These are phyloP conservation scores for Chaunax sp. DNA, from an alignment of 2,797 vertebrate species.

Conservation along the genomic window DNA sequence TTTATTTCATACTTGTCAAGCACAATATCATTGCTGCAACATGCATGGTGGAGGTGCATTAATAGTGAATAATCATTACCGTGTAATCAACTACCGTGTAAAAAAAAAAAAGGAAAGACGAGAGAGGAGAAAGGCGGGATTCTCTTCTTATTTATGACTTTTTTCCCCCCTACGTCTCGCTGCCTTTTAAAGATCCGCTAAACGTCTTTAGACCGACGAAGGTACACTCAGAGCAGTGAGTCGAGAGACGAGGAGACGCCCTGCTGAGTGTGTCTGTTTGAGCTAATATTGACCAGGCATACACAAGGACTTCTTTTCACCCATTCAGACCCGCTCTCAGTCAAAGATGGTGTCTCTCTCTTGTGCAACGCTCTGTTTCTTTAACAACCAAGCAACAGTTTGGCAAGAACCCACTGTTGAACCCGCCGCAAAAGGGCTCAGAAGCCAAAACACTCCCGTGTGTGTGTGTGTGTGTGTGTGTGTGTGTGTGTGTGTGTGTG, in stretches of 20 bases:
- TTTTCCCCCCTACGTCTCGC: not conserved
- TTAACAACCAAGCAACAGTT: constrained; percentile 59
- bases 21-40: constrained; percentile 27
- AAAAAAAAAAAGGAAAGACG: not conserved
- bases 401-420: constrained; percentile 37
- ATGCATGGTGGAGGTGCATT: constrained; percentile 34
- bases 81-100: constrained; percentile 12
- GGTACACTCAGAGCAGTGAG: not conserved
- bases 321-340: constrained; percentile 21
- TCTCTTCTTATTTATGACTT: not conserved
- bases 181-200: not conserved
- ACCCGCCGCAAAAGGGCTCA: constrained; percentile 27
- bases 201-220: not conserved
- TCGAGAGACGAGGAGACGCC: not conserved
- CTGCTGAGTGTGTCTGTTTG: not conserved
- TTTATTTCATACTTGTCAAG: constrained; percentile 54
- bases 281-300: constrained; percentile 49
- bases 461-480: constrained; percentile 32
- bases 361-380: constrained; percentile 36
- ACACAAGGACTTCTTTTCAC: constrained; percentile 20
- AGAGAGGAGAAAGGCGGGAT: constrained; percentile 10
- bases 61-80: constrained; percentile 14
- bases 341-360: constrained; percentile 22
- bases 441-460: constrained; percentile 45
- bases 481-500: constrained; percentile 12